Evolutionary conservation across 2,888 invertebrate genomes (phyloP), one percentile per base, ranked within the genome.

Genomic region (Watsonalla cultraria): DNA sequence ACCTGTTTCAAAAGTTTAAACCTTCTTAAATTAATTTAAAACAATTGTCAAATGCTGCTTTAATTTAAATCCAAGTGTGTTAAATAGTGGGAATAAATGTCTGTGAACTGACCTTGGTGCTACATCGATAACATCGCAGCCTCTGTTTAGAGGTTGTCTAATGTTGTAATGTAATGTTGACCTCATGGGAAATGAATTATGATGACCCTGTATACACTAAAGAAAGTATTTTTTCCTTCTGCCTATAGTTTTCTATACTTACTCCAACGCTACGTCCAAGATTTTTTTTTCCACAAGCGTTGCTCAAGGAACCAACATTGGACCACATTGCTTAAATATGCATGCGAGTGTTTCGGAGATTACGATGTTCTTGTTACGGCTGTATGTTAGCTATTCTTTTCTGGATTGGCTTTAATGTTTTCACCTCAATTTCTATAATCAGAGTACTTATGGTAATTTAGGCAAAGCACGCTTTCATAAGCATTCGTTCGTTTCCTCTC

Each of bases 401-500:
- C 47, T n/a, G 34, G 47, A 47, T 47, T 34, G 8, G 35, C 34
- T 13, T 34, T 48, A 13, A 35, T 15, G 34, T 33, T 45, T 14
- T 51, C n/a, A 46, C 45, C 46, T 46, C 46, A 51, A 51, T 51
- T 37, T 51, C 37, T 46, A 35, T 51, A 46, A 45, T 51, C 42
- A 53, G 9, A 51, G 46, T 45, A 49, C 37, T 51, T 57, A 50
- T 51, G 52, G 56, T 57, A 61, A 65, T 64, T 59, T 63, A 58
- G 62, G 58, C 63, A 58, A 56, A 57, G 49, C 60, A 64, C 72
- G 74, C 72, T 81, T 78, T 80, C 78, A 56, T 73, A 66, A 61
- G 60, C 60, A 66, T 76, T 70, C 71, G 76, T 68, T 59, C 64
- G 78, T 75, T 76, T 74, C 78, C 64, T 76, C 68, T 80, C 72